These are phyloP conservation scores for Onychorhynchus coronatus DNA, from an alignment of 2,113 vertebrate species.

Conservation along the genomic window DNA sequence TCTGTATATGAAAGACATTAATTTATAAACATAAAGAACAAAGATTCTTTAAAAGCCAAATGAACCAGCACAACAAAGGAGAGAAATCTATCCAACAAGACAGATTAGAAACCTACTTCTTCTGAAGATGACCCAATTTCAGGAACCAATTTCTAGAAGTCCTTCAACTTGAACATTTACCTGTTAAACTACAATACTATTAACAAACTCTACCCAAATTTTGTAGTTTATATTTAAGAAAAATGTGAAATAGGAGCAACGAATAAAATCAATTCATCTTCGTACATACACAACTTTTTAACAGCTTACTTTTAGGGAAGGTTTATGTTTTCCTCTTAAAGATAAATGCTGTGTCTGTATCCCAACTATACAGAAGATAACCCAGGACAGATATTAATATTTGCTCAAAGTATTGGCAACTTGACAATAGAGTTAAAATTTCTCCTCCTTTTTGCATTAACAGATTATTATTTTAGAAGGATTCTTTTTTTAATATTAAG, in stretches of 20 bases:
- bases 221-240: background rate
- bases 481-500: background rate
- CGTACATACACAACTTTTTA: background rate
- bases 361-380: background rate
- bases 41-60: background rate
- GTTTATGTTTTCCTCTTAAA: background rate
- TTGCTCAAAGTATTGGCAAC: background rate
- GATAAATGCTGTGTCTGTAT: background rate
- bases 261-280: background rate
- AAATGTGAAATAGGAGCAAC: background rate
- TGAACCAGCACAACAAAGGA: background rate
- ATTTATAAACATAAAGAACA: background rate
- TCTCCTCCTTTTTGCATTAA: background rate
- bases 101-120: background rate
- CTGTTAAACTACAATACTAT: background rate
- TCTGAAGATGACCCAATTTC: background rate
- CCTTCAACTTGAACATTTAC: background rate
- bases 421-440: accelerated
- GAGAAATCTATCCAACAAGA: background rate
- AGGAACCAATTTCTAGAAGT: background rate
- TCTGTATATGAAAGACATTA: constrained; percentile 59
- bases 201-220: background rate
- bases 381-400: background rate
- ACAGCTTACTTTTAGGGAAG: background rate
- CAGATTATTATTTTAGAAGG: background rate